A percentile compares a stretch with the other conserved stretches of the same genome.
Evolutionary conservation across 1,140 invertebrate species (phyloP).

Genomic region (Drosophila teissieri): DNA sequence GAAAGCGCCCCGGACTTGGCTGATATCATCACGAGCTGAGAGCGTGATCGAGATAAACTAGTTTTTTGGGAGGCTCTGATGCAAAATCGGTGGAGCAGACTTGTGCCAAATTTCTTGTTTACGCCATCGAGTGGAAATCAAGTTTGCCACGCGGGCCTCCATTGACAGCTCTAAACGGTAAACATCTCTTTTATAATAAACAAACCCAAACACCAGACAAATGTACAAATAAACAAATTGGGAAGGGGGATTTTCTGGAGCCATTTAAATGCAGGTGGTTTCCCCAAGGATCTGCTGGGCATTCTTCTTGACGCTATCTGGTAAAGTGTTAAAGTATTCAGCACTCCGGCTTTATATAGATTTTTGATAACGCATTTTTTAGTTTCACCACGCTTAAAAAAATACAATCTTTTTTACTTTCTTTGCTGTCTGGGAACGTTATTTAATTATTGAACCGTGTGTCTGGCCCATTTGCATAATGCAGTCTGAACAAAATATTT

Average conservation of each 20-base stretch:
- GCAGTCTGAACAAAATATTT: constrained; percentile 36
- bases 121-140: constrained; percentile 14
- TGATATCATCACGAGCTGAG: constrained; percentile 30
- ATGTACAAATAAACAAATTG: constrained; percentile 29
- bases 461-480: constrained; percentile 63
- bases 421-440: constrained; percentile 24
- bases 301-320: background rate
- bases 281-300: constrained; percentile 4
- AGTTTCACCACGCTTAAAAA: constrained; percentile 1
- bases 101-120: constrained; percentile 55
- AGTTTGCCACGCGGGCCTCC: constrained; percentile 26
- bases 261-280: background rate
- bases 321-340: constrained; percentile 4
- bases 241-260: background rate
- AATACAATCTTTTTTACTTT: constrained; percentile 1
- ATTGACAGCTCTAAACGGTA: constrained; percentile 24
- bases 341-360: constrained; percentile 34
- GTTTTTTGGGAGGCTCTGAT: constrained; percentile 39
- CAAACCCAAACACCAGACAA: constrained; percentile 25
- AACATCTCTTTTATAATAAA: constrained; percentile 11
- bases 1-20: background rate
- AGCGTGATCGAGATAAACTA: constrained; percentile 45
- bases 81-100: constrained; percentile 34
- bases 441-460: constrained; percentile 38
- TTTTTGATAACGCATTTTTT: background rate